Evolutionary conservation across 2,888 invertebrate species (phyloP).

Genomic region (Notodonta ziczac): DNA sequence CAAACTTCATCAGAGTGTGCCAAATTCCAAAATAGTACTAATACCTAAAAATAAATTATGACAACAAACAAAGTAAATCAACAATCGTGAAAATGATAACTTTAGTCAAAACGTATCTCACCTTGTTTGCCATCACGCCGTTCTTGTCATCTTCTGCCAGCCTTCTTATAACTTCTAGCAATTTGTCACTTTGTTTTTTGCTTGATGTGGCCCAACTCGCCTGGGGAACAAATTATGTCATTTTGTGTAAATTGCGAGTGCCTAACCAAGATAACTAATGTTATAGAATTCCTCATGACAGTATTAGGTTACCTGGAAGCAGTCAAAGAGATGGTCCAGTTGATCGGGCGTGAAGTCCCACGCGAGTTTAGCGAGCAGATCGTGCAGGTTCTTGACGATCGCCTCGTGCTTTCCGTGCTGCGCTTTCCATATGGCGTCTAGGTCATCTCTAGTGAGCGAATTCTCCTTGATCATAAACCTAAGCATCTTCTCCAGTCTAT

Average conservation of each 20-base stretch:
- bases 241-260: not conserved
- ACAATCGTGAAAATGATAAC: too few species aligned
- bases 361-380: slow-evolving; percentile 96
- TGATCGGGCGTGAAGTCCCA: slow-evolving; percentile 99
- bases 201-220: slow-evolving; percentile 98
- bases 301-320: slow-evolving; percentile 90
- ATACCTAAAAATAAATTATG: slow-evolving; percentile 80
- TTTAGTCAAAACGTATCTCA: slow-evolving; percentile 46
- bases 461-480: slow-evolving; percentile 98
- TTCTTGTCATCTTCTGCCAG: slow-evolving; percentile 99
- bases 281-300: not conserved
- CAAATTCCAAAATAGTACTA: slow-evolving; percentile 98
- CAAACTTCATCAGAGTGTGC: slow-evolving; percentile 98
- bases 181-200: slow-evolving; percentile 97
- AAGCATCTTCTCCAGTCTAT: slow-evolving; percentile 98
- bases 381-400: slow-evolving; percentile 99
- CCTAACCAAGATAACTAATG: not conserved
- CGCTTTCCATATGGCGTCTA: slow-evolving; percentile 98
- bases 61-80: too few species aligned
- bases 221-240: slow-evolving; percentile 54
- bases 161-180: slow-evolving; percentile 96
- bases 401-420: slow-evolving; percentile 99
- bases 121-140: slow-evolving; percentile 99
- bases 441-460: slow-evolving; percentile 93
- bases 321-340: slow-evolving; percentile 97